Base-by-base conservation (phyloP, 2,113 vertebrate genomes). In the Daphoenositta chrysoptera region DNA sequence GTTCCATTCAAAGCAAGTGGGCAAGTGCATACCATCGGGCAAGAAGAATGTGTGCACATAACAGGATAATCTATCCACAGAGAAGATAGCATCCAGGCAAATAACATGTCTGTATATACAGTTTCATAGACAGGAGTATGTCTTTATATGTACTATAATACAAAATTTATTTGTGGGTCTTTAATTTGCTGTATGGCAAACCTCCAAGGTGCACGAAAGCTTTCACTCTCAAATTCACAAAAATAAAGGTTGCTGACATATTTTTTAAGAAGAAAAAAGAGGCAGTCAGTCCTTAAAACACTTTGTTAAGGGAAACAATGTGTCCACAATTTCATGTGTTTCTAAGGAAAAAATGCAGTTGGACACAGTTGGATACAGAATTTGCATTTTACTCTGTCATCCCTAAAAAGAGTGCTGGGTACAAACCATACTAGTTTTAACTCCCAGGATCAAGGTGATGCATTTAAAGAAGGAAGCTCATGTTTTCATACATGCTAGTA, bases 1-100 rank as follows among this genome's bases (percentile, higher is more conserved):
- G 65, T 96, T 92, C 94, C 94, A 86, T 97, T 96, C 87, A 93
- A 65, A 95, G 57, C 23, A 69, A 85, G 47, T 39, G 83, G 78
- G 73, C 75, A 97, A 79, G 47, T 2, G 0, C 58, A 45, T 63
- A 31, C 48, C 61, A 57, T 94, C 1, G 9, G 23, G 83, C 33
- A 69, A 51, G 75, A 82, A 18, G 97, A 98, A 97, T 95, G 37
- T 39, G 28, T 63, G 48, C 15, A 1, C 35, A 7, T 33, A 94
- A 48, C 57, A 81, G 50, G 44, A 58, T 24, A 78, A 80, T 42
- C 81, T 69, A 4, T 77, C n/a, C 56, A 53, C 53, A 48, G 57
- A 91, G 48, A 45, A 70, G 47, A 37, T 13, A 28, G 50, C 54
- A 81, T 21, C 47, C 70, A 70, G 63, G 63, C 17, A 89, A 81